Evolutionary conservation across 2,797 vertebrate genomes (phyloP).

Genomic region (Galago senegalensis): DNA sequence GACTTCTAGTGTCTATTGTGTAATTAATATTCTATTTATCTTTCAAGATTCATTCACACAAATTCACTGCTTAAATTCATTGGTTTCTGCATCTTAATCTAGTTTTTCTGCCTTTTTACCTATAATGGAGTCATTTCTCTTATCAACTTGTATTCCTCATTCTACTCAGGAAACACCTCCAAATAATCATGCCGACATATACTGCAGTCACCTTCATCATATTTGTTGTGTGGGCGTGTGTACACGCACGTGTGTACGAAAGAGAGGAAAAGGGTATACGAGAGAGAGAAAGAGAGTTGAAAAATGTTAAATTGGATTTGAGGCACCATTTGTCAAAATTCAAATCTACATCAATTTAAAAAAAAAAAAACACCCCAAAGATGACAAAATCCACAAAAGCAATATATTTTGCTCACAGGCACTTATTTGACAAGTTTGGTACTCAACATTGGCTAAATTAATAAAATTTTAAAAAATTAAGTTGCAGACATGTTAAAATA

Average conservation of each 20-base stretch:
- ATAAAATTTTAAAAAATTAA: conserved; percentile 5
- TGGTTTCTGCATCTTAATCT: neutral
- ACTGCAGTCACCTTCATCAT: neutral
- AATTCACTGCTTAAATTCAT: neutral
- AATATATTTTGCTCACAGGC: neutral
- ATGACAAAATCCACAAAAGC: neutral
- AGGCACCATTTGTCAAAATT: neutral
- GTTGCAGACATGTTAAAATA: neutral
- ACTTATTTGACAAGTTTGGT: neutral
- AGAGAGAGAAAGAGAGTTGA: neutral
- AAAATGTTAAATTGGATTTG: neutral
- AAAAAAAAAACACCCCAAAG: neutral
- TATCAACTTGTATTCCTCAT: neutral
- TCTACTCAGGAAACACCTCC: neutral
- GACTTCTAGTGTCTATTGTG: neutral
- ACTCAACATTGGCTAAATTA: neutral
- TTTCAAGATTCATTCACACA: conserved; percentile 18
- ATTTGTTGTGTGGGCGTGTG: neutral
- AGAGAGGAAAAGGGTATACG: too few species aligned
- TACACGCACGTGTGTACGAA: too few species aligned
- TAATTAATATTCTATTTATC: neutral
- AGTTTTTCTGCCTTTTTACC: conserved; percentile 37
- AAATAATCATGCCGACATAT: neutral
- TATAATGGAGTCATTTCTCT: neutral
- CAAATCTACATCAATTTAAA: conserved; percentile 48